Evolutionary conservation across 2,888 invertebrate species (phyloP).

Genomic region (Timema podura): DNA sequence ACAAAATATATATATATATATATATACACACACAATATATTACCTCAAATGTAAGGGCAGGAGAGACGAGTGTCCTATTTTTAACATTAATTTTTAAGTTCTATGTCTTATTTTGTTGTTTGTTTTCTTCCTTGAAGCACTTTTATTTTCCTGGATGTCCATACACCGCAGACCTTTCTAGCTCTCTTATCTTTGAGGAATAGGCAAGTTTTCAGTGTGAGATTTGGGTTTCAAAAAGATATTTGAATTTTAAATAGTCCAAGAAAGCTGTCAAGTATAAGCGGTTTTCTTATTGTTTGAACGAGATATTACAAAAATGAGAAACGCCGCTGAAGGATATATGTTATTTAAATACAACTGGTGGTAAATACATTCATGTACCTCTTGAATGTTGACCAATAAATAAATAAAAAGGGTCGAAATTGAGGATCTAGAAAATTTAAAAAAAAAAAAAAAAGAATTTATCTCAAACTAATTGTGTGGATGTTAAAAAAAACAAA

Average conservation of each 20-base stretch:
- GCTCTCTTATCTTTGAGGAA: constrained; percentile 27
- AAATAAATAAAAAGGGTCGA: not conserved
- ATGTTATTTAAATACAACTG: constrained; percentile 23
- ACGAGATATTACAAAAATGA: no score
- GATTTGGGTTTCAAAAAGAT: constrained; percentile 18
- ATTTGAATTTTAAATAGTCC: constrained; percentile 10
- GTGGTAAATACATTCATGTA: constrained; percentile 19
- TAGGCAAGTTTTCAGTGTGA: constrained; percentile 18
- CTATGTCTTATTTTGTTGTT: constrained; percentile 22
- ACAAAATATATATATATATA: constrained; percentile 32
- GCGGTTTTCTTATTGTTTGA: no score
- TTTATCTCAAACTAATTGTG: constrained; percentile 1
- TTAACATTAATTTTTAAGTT: constrained; percentile 19
- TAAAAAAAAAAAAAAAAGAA: no score
- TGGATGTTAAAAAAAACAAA: not conserved
- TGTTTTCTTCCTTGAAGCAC: constrained; percentile 27
- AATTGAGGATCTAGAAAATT: no score
- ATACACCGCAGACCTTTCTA: constrained; percentile 25
- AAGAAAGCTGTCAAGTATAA: not conserved
- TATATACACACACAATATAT: constrained; percentile 29
- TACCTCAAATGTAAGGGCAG: constrained; percentile 43
- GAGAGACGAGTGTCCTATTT: constrained; percentile 24
- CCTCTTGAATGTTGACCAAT: not conserved
- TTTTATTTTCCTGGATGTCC: constrained; percentile 27
- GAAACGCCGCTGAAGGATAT: constrained; percentile 22